Evolutionary conservation across 2,888 invertebrate species (phyloP).

Genomic region (Cheilosia pagana): DNA sequence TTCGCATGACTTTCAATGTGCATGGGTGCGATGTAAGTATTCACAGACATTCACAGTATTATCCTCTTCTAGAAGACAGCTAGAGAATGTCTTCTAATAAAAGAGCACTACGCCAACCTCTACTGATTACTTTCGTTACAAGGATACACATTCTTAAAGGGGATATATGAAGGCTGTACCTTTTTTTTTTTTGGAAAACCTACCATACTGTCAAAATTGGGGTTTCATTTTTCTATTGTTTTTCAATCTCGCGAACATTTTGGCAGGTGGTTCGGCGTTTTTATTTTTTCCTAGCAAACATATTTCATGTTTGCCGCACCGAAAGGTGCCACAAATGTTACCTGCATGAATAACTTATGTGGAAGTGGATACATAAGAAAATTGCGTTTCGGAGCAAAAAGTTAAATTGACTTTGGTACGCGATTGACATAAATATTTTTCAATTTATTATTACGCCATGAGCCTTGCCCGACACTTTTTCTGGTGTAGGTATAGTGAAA

Average conservation of each 20-base stretch:
- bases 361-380: conserved; percentile 27
- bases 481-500: neutral
- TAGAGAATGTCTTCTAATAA: conserved; percentile 54
- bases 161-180: neutral
- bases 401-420: conserved; percentile 47
- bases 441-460: conserved; percentile 27
- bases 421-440: conserved; percentile 53
- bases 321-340: conserved; percentile 49
- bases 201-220: neutral
- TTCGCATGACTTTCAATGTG: conserved; percentile 13
- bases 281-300: conserved; percentile 39
- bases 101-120: conserved; percentile 45
- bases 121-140: conserved; percentile 63
- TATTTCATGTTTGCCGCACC: conserved; percentile 36
- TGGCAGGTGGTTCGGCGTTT: conserved; percentile 44
- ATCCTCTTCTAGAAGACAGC: conserved; percentile 16
- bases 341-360: conserved; percentile 51
- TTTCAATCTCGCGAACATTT: conserved; percentile 20
- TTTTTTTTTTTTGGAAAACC: too few relatives aligned
- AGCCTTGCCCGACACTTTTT: conserved; percentile 15
- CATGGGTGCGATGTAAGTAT: neutral
- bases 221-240: neutral
- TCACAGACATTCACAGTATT: neutral
- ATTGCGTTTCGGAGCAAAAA: conserved; percentile 44
- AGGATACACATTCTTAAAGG: conserved; percentile 27